phyloP scores from a whole-genome alignment of 2,113 vertebrate species.

The Apodemus sylvaticus region DNA sequence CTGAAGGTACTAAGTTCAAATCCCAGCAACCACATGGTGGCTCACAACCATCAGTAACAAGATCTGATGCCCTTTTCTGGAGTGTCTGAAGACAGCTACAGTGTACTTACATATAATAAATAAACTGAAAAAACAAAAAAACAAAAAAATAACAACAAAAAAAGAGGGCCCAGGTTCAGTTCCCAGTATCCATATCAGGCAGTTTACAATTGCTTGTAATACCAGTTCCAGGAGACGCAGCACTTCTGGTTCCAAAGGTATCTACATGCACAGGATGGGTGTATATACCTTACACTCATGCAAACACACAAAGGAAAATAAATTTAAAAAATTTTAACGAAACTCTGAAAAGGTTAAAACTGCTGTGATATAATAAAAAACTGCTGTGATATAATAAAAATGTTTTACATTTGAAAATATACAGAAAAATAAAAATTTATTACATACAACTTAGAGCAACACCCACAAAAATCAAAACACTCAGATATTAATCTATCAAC shows the following conservation, averaged over 20 bases:
- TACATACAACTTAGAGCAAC: neutral
- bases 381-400: neutral
- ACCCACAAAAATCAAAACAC: slow-evolving; percentile 33
- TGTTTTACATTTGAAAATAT: slow-evolving; percentile 19
- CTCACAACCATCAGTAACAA: too few species aligned
- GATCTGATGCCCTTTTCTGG: too few species aligned
- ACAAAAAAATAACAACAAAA: too few species aligned
- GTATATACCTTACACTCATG: neutral
- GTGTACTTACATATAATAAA: too few species aligned
- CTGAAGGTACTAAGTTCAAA: too few species aligned
- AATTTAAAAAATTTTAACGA: neutral
- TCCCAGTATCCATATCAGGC: too few species aligned
- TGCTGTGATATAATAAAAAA: neutral
- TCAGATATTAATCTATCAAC: neutral
- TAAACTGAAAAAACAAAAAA: too few species aligned
- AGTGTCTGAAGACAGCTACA: too few species aligned
- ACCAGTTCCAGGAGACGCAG: neutral
- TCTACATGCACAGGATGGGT: neutral
- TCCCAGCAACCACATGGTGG: too few species aligned
- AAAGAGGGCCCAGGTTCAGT: too few species aligned
- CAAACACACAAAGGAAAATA: neutral
- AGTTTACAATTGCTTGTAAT: neutral
- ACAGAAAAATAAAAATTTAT: slow-evolving; percentile 25
- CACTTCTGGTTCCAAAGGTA: neutral
- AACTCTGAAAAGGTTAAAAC: slow-evolving; percentile 23